These are phyloP conservation scores for Percina caprodes DNA, from an alignment of 2,113 vertebrate species.

Conservation along the genomic window DNA sequence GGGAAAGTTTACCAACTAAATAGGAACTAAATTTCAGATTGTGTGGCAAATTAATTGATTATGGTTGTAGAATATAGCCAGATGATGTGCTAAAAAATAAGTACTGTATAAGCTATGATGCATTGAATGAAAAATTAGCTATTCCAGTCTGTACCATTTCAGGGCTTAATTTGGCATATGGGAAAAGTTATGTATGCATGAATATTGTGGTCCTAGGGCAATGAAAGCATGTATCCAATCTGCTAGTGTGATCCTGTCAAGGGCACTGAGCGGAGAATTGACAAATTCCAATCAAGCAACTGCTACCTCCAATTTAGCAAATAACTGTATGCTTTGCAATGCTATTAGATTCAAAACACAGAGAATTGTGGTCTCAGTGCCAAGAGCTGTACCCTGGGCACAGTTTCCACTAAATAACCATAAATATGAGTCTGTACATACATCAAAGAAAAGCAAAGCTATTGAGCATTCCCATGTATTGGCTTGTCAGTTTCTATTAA, in stretches of 20 bases:
- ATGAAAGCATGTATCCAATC: slow-evolving; percentile 46
- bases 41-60: neutral
- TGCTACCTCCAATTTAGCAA: slow-evolving; percentile 50
- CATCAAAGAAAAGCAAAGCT: slow-evolving; percentile 66
- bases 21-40: neutral
- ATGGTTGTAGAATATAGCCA: neutral
- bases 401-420: slow-evolving; percentile 54
- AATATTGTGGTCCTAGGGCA: slow-evolving; percentile 34
- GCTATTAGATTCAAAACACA: slow-evolving; percentile 47
- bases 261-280: slow-evolving; percentile 21
- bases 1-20: neutral
- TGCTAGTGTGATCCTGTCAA: slow-evolving; percentile 32
- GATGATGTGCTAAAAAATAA: slow-evolving; percentile 1
- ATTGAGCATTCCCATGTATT: slow-evolving; percentile 48
- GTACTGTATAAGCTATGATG: neutral
- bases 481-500: slow-evolving; percentile 65
- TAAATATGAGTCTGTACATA: slow-evolving; percentile 51
- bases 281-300: slow-evolving; percentile 55
- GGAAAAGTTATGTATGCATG: slow-evolving; percentile 44
- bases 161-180: slow-evolving; percentile 7
- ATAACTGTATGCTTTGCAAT: slow-evolving; percentile 25
- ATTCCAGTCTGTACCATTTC: slow-evolving; percentile 5
- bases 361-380: slow-evolving; percentile 26
- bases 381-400: slow-evolving; percentile 56
- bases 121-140: slow-evolving; percentile 15